A percentile compares a stretch with the other conserved stretches of the same genome.
These are phyloP conservation scores for Hyposmocoma kahamanoa DNA, from an alignment of 1,140 invertebrate species.

Conservation along the genomic window DNA sequence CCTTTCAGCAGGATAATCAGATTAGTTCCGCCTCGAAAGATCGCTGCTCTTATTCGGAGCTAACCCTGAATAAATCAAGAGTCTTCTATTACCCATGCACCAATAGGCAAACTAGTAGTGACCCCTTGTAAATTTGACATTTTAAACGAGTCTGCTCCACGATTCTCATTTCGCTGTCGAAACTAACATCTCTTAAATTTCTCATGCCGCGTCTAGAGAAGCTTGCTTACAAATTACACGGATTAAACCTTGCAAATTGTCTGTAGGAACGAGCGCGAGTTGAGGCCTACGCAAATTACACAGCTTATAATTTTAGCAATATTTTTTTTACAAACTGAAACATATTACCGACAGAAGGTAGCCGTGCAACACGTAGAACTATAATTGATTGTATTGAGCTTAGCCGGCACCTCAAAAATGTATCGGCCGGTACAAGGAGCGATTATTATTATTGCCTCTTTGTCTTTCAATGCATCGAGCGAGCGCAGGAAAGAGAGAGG, in stretches of 20 bases:
- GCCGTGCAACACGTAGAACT: conserved; percentile 49
- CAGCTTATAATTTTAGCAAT: conserved; percentile 28
- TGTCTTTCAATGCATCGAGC: conserved; percentile 10
- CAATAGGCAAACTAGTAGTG: too few species aligned
- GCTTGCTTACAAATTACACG: conserved; percentile 24
- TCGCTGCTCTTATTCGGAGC: background rate
- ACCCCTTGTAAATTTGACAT: too few species aligned
- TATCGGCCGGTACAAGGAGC: conserved; percentile 41
- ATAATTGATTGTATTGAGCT: conserved; percentile 65
- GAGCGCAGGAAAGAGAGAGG: conserved; percentile 32
- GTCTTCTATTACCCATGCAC: background rate
- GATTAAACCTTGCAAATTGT: conserved; percentile 14
- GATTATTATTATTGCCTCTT: conserved; percentile 47
- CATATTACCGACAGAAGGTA: conserved; percentile 49
- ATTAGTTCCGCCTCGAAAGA: conserved; percentile 48
- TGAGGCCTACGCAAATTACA: conserved; percentile 31
- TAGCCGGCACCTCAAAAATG: conserved; percentile 53
- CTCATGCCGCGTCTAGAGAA: too few species aligned
- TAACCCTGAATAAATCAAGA: background rate
- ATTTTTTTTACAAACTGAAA: conserved; percentile 37
- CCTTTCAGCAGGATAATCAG: conserved; percentile 57
- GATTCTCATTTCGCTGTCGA: too few species aligned
- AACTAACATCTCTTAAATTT: too few species aligned
- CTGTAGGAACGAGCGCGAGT: conserved; percentile 11
- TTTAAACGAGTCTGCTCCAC: too few species aligned